phyloP scores from a whole-genome alignment of 2,888 invertebrate species.

The Dione juno region DNA sequence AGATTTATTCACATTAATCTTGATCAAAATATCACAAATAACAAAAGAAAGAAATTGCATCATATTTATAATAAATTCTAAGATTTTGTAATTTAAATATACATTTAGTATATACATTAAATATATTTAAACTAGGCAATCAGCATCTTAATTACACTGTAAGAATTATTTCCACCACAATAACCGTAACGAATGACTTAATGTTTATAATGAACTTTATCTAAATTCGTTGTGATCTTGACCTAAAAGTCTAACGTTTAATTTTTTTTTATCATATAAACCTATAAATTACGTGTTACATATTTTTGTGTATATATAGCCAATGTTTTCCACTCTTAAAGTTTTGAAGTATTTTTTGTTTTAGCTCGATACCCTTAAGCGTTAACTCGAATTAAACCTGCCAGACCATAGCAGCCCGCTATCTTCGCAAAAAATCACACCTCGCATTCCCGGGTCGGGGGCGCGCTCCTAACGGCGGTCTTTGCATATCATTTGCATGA shows the following conservation, averaged over 20 bases:
- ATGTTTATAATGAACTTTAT: conserved; percentile 24
- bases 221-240: conserved; percentile 15
- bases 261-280: conserved; percentile 12
- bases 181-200: conserved; percentile 31
- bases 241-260: conserved; percentile 8
- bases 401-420: conserved; percentile 37
- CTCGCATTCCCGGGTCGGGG: conserved; percentile 46
- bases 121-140: conserved; percentile 58
- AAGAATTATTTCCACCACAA: conserved; percentile 52
- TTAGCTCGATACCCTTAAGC: not conserved
- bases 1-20: not conserved
- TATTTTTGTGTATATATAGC: not conserved
- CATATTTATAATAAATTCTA: not conserved
- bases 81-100: conserved; percentile 42
- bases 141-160: conserved; percentile 58
- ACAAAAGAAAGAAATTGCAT: not conserved
- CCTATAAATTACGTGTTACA: not conserved
- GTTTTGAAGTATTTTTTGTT: not conserved
- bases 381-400: conserved; percentile 14
- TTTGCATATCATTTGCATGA: conserved; percentile 72
- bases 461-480: conserved; percentile 59
- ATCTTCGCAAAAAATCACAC: conserved; percentile 33
- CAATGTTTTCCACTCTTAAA: not conserved
- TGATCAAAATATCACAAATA: not conserved
- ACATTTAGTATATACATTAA: conserved; percentile 68